Percentiles rank a stretch among this genome's conserved stretches.
Evolutionary conservation across 92 coral and sea anemone genomes (phyloP).

Genomic region (Virgularia gustaviana): DNA sequence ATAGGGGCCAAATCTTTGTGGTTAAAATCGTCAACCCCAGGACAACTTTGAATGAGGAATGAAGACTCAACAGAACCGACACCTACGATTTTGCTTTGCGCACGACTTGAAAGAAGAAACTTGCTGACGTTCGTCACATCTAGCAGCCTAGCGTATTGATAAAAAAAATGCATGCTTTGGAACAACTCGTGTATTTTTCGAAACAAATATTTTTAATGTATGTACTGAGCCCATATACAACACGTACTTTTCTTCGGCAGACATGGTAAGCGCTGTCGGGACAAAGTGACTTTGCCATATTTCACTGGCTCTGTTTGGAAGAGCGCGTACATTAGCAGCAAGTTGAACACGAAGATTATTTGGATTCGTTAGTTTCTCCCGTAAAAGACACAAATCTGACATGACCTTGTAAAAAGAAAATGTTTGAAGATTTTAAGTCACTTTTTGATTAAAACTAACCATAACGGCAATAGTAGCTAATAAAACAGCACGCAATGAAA

Average conservation of each 20-base stretch:
- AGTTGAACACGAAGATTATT: slow-evolving; percentile 78
- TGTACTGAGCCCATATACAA: neutral
- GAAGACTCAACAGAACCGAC: slow-evolving; percentile 95
- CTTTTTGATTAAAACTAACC: neutral
- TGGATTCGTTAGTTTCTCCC: slow-evolving; percentile 66
- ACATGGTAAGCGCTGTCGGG: slow-evolving; percentile 35
- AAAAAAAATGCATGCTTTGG: neutral
- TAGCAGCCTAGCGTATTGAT: no score
- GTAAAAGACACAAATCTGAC: slow-evolving; percentile 59
- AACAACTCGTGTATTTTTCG: neutral
- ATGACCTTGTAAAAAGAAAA: slow-evolving; percentile 56
- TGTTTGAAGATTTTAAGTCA: neutral
- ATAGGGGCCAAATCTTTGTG: slow-evolving; percentile 84
- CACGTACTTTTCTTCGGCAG: slow-evolving; percentile 58
- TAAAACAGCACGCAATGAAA: neutral
- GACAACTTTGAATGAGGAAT: slow-evolving; percentile 71
- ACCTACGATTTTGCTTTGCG: slow-evolving; percentile 82
- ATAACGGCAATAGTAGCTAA: no score
- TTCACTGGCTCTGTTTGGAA: slow-evolving; percentile 65
- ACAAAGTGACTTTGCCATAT: slow-evolving; percentile 68
- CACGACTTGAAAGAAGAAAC: slow-evolving; percentile 48
- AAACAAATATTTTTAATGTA: neutral
- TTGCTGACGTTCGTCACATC: slow-evolving; percentile 57
- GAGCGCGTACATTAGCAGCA: slow-evolving; percentile 72
- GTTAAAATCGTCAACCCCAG: slow-evolving; percentile 63